These are phyloP conservation scores for Amia ocellicauda DNA, from an alignment of 2,113 vertebrate species.

Conservation along the genomic window DNA sequence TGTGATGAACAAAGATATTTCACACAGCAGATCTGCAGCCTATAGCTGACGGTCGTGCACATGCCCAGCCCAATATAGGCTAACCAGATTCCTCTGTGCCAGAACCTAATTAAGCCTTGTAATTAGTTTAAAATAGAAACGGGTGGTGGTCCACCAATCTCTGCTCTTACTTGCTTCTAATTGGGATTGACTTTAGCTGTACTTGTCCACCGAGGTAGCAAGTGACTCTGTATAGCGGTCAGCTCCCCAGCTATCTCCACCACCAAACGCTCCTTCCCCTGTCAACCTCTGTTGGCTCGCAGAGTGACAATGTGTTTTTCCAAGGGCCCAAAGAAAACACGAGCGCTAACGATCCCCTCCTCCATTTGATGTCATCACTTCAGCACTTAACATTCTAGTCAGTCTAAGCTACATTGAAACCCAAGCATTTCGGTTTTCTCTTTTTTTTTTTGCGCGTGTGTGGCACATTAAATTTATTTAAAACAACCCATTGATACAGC, in stretches of 20 bases:
- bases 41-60: neutral
- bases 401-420: neutral
- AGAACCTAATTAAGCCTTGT: conserved; percentile 44
- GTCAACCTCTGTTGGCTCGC: neutral
- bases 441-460: neutral
- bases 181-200: conserved; percentile 23
- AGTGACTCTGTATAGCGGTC: conserved; percentile 3
- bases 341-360: conserved; percentile 1
- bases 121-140: conserved; percentile 33
- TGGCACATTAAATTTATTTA: neutral
- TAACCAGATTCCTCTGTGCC: conserved; percentile 18
- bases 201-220: neutral
- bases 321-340: conserved; percentile 3
- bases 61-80: neutral
- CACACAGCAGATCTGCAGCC: neutral
- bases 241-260: conserved; percentile 1
- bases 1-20: conserved; percentile 22
- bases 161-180: conserved; percentile 27
- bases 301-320: conserved; percentile 10
- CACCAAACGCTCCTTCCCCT: no score
- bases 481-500: neutral
- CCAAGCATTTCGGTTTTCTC: neutral
- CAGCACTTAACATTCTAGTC: conserved; percentile 12
- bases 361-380: conserved; percentile 22
- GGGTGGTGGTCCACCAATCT: conserved; percentile 28